A percentile compares a stretch with the other conserved stretches of the same genome.
Conservation (phyloP, 2,797 vertebrate species). For the Chiroxiphia lanceolata region DNA sequence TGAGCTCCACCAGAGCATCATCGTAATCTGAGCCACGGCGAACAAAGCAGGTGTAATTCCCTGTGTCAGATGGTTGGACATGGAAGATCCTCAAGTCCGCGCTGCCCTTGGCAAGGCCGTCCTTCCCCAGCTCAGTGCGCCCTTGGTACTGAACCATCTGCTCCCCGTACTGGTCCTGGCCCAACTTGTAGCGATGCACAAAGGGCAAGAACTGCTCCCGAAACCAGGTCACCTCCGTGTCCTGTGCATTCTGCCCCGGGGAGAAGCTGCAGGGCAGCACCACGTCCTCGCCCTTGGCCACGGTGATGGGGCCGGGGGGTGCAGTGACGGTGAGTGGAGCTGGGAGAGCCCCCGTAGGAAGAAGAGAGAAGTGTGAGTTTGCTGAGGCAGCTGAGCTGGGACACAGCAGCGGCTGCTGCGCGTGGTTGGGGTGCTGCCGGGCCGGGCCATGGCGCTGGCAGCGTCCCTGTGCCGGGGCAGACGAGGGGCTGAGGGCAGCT, state of each 20-base stretch:
- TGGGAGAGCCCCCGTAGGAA: neutral
- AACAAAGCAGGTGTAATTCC: constrained; percentile 3
- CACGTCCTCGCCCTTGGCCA: neutral
- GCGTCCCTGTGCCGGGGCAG: fast-evolving
- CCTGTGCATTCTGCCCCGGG: fast-evolving
- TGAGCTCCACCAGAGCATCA: neutral
- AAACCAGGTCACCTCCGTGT: neutral
- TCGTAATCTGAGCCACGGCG: fast-evolving
- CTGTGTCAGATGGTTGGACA: neutral
- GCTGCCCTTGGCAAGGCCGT: neutral
- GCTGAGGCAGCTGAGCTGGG: fast-evolving
- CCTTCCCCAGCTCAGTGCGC: neutral
- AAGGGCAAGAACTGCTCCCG: neutral
- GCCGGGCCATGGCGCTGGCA: fast-evolving
- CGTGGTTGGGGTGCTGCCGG: fast-evolving
- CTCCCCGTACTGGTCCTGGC: neutral
- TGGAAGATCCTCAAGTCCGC: neutral
- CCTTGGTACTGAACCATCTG: neutral
- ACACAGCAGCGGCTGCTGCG: fast-evolving
- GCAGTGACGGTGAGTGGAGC: fast-evolving
- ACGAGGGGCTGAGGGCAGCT: neutral
- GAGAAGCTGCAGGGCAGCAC: neutral
- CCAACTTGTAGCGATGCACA: neutral
- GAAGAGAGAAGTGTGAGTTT: neutral
- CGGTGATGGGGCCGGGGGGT: neutral